Base-by-base conservation (phyloP, 2,888 invertebrate genomes). In the Pterostichus niger region DNA sequence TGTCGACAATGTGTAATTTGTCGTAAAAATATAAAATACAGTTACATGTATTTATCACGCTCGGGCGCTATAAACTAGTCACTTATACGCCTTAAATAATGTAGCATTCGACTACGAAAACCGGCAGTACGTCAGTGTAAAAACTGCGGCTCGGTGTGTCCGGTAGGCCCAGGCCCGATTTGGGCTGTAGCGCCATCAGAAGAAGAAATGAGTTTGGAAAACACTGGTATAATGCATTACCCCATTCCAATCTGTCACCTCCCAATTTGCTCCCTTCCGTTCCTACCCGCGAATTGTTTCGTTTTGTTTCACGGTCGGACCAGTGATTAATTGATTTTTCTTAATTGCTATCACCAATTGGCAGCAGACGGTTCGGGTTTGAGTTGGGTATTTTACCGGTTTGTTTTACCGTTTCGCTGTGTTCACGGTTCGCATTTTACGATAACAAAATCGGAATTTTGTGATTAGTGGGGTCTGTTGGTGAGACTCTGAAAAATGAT, bases 241-340 rank as follows among this genome's bases (percentile, higher is more conserved):
- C 40, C 40, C 40, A 40, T 9, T 9, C 40, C 40, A 40, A 40
- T 40, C 40, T 9, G 40, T 9, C 40, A 1, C 40, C 40, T 49
- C 49, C 49, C 68, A 40, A 71, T 17, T 71, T 40, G 13, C 17
- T 7, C 68, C 2, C 15, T 71, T 15, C 44, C 15, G 17, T 15
- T 44, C 5, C 44, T 44, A 15, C 15, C 17, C 68, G 15, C 35
- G n/a, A 9, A 24, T 24, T 35, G 49, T 75, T 76, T 82, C 76
- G 82, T 24, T 82, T 76, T 82, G 76, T 82, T 59, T 73, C 54
- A 13, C 56, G 71, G 52, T 52, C 31, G 52, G 13, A 52, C 31
- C 49, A 49, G 76, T 82, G 82, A 82, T 82, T 82, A 82, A 82
- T 82, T 82, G 82, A 76, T 82, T 82, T 75, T 76, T 82, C 82